These are phyloP conservation scores for Ormyrus rosae DNA, from an alignment of 2,888 invertebrate species.

Conservation along the genomic window DNA sequence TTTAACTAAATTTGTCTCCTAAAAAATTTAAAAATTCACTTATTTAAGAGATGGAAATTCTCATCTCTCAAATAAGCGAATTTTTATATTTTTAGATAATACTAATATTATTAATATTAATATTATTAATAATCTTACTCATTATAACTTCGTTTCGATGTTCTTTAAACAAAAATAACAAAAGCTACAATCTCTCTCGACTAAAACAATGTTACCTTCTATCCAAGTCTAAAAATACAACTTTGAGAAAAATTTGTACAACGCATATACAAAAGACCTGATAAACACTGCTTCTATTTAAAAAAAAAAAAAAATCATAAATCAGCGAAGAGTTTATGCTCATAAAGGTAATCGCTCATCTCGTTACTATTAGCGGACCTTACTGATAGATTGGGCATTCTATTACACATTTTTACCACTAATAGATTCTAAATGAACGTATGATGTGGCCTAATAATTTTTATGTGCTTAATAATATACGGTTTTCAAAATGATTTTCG, in stretches of 20 bases:
- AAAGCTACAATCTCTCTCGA: background rate
- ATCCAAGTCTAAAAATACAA: conserved; percentile 33
- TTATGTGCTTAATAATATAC: too few relatives aligned
- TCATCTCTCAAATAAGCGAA: too few relatives aligned
- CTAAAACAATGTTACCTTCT: conserved; percentile 1
- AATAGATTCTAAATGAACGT: too few relatives aligned
- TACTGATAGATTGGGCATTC: too few relatives aligned
- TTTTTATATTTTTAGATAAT: too few relatives aligned
- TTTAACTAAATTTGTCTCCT: conserved; percentile 49
- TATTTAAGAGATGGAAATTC: conserved; percentile 41
- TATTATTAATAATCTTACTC: conserved; percentile 45
- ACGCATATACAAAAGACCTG: conserved; percentile 14
- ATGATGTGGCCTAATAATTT: too few relatives aligned
- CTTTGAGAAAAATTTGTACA: conserved; percentile 36
- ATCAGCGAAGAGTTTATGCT: too few relatives aligned
- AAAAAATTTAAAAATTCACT: conserved; percentile 56
- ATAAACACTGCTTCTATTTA: background rate
- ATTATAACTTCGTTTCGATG: conserved; percentile 56
- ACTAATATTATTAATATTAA: too few relatives aligned
- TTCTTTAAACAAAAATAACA: conserved; percentile 33
- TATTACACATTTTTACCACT: too few relatives aligned
- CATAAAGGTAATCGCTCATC: too few relatives aligned
- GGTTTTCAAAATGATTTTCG: too few relatives aligned
- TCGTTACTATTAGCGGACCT: too few relatives aligned
- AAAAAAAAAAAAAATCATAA: conserved; percentile 1